These are phyloP conservation scores for Sylvia borin DNA, from an alignment of 2,797 vertebrate genomes.

Conservation along the genomic window DNA sequence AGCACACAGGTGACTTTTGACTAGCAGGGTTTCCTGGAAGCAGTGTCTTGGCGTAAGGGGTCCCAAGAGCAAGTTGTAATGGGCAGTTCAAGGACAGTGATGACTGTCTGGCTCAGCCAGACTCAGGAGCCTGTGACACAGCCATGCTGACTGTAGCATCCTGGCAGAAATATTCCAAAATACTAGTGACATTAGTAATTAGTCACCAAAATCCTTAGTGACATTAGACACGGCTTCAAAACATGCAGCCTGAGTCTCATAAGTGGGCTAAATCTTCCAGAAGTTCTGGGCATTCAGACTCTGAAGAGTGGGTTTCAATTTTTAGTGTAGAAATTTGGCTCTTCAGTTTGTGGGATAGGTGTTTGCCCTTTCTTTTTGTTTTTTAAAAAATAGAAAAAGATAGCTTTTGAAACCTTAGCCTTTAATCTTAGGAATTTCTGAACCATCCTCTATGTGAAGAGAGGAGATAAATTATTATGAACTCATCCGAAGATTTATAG, in stretches of 20 bases:
- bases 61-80: background rate
- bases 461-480: background rate
- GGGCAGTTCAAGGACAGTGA: background rate
- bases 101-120: background rate
- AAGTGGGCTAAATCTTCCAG: background rate
- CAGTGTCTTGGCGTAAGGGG: rapidly evolving
- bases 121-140: background rate
- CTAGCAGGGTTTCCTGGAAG: background rate
- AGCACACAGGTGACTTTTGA: background rate
- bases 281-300: background rate
- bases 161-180: background rate
- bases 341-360: background rate
- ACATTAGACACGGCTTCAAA: background rate
- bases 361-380: background rate
- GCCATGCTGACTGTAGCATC: background rate
- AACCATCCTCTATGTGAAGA: background rate
- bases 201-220: background rate
- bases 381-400: background rate
- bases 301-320: background rate
- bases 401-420: background rate
- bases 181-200: background rate
- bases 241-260: rapidly evolving
- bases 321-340: background rate
- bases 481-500: background rate
- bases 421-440: background rate